Evolutionary conservation across 2,888 invertebrate species (phyloP).

Genomic region (Himalopsyche japonica): DNA sequence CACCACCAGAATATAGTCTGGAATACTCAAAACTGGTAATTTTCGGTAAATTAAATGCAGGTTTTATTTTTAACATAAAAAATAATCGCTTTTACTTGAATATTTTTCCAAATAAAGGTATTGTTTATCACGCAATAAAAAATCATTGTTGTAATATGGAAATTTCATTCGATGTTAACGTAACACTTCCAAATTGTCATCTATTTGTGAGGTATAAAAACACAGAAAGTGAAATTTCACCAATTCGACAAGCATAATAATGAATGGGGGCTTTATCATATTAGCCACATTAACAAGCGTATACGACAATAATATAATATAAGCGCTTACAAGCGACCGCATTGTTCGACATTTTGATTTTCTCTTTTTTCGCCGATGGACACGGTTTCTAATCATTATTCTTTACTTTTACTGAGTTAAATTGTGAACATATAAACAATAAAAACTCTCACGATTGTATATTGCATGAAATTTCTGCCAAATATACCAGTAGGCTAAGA

Average conservation of each 20-base stretch:
- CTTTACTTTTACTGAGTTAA: background rate
- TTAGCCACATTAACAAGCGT: background rate
- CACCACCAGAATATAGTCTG: too few relatives aligned
- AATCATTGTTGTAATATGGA: background rate
- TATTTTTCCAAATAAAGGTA: too few relatives aligned
- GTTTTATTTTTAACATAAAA: too few relatives aligned
- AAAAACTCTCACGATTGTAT: background rate
- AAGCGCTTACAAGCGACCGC: slow-evolving; percentile 13
- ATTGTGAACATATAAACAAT: background rate
- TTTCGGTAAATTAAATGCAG: too few relatives aligned
- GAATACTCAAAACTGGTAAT: too few relatives aligned
- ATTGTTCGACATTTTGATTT: slow-evolving; percentile 29
- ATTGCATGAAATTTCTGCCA: background rate
- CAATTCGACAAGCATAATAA: background rate
- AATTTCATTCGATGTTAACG: background rate
- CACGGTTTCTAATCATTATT: slow-evolving; percentile 14
- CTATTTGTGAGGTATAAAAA: background rate
- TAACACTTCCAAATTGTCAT: background rate
- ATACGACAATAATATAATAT: background rate
- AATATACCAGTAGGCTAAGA: background rate
- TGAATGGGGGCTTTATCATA: slow-evolving; percentile 12
- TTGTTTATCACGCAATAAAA: too few relatives aligned
- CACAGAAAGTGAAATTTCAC: slow-evolving; percentile 16
- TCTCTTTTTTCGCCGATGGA: slow-evolving; percentile 21
- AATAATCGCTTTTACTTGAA: too few relatives aligned